Evolutionary conservation across 2,888 invertebrate species (phyloP).

Genomic region (Oscheius sp.): DNA sequence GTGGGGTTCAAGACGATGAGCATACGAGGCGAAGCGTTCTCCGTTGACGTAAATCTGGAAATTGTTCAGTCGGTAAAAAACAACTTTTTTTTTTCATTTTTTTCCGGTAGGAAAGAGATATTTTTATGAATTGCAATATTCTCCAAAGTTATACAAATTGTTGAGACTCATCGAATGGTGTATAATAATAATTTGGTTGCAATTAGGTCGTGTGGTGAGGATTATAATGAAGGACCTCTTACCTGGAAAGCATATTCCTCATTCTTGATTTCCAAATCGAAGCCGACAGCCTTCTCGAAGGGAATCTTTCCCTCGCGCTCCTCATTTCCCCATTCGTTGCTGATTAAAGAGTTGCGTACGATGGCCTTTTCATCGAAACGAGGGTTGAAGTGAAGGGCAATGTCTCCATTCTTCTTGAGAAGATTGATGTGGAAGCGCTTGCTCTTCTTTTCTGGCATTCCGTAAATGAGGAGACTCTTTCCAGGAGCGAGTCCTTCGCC

Average conservation of each 20-base stretch:
- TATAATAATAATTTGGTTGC: no score
- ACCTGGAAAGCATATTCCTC: constrained; percentile 60
- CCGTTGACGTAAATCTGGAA: constrained; percentile 70
- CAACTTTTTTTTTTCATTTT: no score
- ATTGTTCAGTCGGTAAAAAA: not conserved
- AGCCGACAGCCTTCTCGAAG: constrained; percentile 55
- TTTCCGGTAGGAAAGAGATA: no score
- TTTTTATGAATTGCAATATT: no score
- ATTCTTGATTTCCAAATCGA: constrained; percentile 59
- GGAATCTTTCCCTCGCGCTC: constrained; percentile 61
- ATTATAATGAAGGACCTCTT: no score
- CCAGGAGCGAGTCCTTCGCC: constrained; percentile 66
- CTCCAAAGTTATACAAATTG: no score
- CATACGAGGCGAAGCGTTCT: constrained; percentile 69
- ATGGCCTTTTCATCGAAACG: constrained; percentile 61
- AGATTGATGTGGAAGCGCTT: constrained; percentile 60
- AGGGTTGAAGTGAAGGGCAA: constrained; percentile 58
- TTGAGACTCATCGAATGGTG: no score
- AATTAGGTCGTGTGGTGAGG: no score
- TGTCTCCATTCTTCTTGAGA: constrained; percentile 61
- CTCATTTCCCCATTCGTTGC: constrained; percentile 61
- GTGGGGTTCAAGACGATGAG: constrained; percentile 69
- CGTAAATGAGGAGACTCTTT: constrained; percentile 65
- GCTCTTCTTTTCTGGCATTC: constrained; percentile 68
- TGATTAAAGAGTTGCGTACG: constrained; percentile 56